phyloP scores from a whole-genome alignment of 1,140 invertebrate genomes.

The Bombus polaris region DNA sequence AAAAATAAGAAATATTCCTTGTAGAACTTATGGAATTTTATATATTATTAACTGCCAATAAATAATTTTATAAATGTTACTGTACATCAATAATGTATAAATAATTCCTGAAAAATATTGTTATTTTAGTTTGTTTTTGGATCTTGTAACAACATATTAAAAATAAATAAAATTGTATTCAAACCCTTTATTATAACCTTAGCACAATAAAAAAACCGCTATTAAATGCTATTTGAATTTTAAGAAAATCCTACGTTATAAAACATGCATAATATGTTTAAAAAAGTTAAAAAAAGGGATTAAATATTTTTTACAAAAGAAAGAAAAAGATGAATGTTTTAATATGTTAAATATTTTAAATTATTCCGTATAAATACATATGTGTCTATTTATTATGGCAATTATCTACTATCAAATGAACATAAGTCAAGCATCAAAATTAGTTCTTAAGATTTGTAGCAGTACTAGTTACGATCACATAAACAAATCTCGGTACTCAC shows the following conservation, averaged over 20 bases:
- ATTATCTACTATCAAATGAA: not conserved
- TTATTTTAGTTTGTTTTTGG: not conserved
- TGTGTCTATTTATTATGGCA: not conserved
- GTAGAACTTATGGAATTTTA: not conserved
- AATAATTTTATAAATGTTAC: not conserved
- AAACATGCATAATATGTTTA: not conserved
- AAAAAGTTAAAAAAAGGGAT: not conserved
- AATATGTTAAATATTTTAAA: not conserved
- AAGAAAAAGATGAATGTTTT: not conserved
- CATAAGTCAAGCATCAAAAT: not conserved
- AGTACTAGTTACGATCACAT: not conserved
- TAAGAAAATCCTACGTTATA: not conserved
- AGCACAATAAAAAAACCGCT: not conserved
- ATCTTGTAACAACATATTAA: not conserved
- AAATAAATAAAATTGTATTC: slow-evolving; percentile 7
- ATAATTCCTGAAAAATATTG: not conserved
- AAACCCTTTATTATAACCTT: not conserved
- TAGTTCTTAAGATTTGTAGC: not conserved
- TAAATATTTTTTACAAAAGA: not conserved
- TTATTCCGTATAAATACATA: not conserved
- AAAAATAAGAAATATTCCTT: not conserved
- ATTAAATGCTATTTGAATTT: not conserved
- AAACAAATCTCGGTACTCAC: too few species aligned
- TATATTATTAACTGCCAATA: too few species aligned
- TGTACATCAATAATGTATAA: not conserved